Evolutionary conservation across 2,113 vertebrate genomes (phyloP).

Genomic region (Pygoscelis adeliae): DNA sequence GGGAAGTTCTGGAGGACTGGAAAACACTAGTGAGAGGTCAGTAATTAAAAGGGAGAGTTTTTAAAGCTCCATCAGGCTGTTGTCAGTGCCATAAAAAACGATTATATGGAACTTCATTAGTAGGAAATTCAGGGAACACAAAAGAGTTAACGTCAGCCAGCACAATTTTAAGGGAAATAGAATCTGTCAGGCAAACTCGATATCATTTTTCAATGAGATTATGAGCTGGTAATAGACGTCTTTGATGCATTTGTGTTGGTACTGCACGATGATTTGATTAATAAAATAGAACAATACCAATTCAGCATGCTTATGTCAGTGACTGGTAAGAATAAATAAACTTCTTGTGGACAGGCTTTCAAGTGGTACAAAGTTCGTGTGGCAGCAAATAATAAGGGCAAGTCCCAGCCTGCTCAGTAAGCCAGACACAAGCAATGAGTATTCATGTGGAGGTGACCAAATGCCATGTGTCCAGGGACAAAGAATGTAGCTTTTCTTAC

Average conservation of each 20-base stretch:
- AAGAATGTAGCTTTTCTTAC: not conserved
- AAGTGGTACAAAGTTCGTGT: not conserved
- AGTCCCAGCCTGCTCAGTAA: not conserved
- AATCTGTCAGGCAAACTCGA: not conserved
- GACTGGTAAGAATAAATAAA: not conserved
- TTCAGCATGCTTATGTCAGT: not conserved
- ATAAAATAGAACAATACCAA: not conserved
- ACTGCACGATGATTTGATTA: not conserved
- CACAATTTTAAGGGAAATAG: not conserved
- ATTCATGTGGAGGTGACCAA: not conserved
- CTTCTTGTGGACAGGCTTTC: not conserved
- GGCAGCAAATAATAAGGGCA: not conserved
- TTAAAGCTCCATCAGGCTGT: not conserved
- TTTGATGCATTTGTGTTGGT: not conserved
- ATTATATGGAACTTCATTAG: not conserved
- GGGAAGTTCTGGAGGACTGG: not conserved
- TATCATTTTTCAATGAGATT: not conserved
- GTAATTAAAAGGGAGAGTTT: not conserved
- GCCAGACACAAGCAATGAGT: not conserved
- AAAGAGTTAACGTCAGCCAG: not conserved
- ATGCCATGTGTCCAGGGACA: not conserved
- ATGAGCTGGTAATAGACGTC: not conserved
- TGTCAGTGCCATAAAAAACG: not conserved
- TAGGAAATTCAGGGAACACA: not conserved
- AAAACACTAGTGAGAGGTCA: not conserved